Evolutionary conservation across 2,888 invertebrate species (phyloP), one percentile per base, ranked within the genome.

Genomic region (Rhingia campestris): DNA sequence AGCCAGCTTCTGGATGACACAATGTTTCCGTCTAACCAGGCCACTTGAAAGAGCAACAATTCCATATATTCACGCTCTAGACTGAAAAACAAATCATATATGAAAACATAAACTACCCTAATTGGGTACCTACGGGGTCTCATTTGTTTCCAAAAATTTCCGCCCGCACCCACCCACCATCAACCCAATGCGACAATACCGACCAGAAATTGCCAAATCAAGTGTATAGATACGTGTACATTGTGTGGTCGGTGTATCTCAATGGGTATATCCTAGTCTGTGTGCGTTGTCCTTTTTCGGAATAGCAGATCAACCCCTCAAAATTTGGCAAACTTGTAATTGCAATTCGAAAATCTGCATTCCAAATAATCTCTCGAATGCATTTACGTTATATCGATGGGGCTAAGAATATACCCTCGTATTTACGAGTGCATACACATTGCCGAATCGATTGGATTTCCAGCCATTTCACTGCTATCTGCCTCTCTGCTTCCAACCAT

Each of bases 301-400:
- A 32, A 39, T 12, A 43, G 51, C 43, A 51, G n/a, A 43, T 43
- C 35, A 61, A 2, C 53, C 61, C 3, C 51, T 51, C 4, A 45
- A 63, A 53, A 53, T 61, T 72, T 51, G 72, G 61, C 72, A 72
- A 72, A 72, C 43, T 63, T 72, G 72, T 72, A 72, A 72, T 63
- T 72, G 53, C 72, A 54, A 72, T 63, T 63, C 61, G 54, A 73
- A 63, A 73, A 73, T 63, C 63, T 72, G 72, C 61, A 72, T 61
- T 72, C 30, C 53, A 53, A 72, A 72, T 63, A 72, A 61, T 72
- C 63, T 63, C 72, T 63, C 35, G 37, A 72, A 72, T 43, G 70
- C 53, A 72, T 63, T 61, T 63, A 54, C 61, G 61, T 63, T 72
- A 53, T 63, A 63, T 43, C 61, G 41, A 53, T 61, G 43, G 51